Base-by-base conservation (phyloP, 2,797 vertebrate species). In the Trachops cirrhosus region DNA sequence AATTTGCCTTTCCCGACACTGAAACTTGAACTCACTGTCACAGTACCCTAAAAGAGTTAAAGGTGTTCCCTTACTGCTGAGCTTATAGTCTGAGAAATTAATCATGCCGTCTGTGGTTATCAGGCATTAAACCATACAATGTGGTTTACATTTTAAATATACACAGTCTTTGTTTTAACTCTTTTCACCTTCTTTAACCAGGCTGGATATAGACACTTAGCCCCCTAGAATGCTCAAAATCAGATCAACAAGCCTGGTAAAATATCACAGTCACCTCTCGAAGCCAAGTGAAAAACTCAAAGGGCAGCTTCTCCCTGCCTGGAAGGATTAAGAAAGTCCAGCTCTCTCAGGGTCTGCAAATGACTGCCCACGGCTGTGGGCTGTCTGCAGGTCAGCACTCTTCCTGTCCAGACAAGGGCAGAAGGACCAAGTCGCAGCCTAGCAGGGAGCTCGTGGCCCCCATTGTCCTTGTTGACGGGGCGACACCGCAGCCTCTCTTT, bases 251-350 rank as follows among this genome's bases (percentile, higher is more conserved):
- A 78, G 64, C 32, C 74, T 73, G 75, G 37, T 26, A 22, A 96
- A 95, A 84, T 78, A 57, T 44, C 39, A 32, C 86, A 94, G 73
- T 59, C 15, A 96, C 88, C 44, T 86, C 9, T 71, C 9, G 75
- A 19, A 64, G 86, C 91, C 52, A 54, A 91, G 39, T 48, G 34
- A 44, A 88, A 78, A 92, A 29, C 44, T 92, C 67, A 37, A 89
- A 91, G 92, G 15, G 78, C 73, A 91, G 74, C 6, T 92, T 95
- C 73, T 86, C 44, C 90, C 57, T 9, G 62, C 2, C 82, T 54
- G 0, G 64, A 78, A 92, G 57, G 92, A 96, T 79, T 50, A 94
- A 93, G 29, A 59, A 88, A 91, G 80, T 79, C 39, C 21, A 44
- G 0, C 39, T 91, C 84, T 71, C 68, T 50, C 57, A 21, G 48